Evolutionary conservation across 1,140 invertebrate species (phyloP).

Genomic region (Conopomorpha cramerella): DNA sequence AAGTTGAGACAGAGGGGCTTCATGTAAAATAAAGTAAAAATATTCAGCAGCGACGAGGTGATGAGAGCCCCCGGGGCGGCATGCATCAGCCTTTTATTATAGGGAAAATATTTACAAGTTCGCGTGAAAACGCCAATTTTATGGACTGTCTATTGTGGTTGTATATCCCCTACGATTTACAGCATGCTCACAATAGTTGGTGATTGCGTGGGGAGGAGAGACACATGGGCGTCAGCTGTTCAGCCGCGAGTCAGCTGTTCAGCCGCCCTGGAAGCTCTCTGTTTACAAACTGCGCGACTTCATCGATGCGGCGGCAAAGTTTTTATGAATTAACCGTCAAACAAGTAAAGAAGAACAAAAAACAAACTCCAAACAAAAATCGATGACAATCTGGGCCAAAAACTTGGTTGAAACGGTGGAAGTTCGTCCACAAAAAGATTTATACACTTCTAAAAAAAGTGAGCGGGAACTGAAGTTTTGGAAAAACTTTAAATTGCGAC

Average conservation of each 20-base stretch:
- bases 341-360: constrained; percentile 61
- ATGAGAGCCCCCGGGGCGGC: constrained; percentile 32
- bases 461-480: constrained; percentile 51
- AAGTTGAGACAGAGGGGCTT: constrained; percentile 52
- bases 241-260: too few relatives aligned
- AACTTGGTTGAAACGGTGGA: constrained; percentile 49
- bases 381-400: constrained; percentile 61
- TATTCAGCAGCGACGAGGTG: constrained; percentile 46
- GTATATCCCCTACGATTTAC: too few relatives aligned
- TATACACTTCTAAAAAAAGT: constrained; percentile 60
- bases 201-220: too few relatives aligned
- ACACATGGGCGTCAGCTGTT: too few relatives aligned
- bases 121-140: constrained; percentile 34
- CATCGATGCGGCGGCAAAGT: constrained; percentile 54
- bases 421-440: constrained; percentile 58
- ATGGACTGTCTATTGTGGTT: constrained; percentile 21
- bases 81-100: constrained; percentile 34
- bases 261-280: too few relatives aligned
- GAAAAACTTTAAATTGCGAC: constrained; percentile 64
- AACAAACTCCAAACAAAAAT: constrained; percentile 62
- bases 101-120: constrained; percentile 45
- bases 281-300: constrained; percentile 31
- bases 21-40: constrained; percentile 34
- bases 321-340: constrained; percentile 61
- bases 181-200: too few relatives aligned